A percentile compares a stretch with the other conserved stretches of the same genome.
These are phyloP conservation scores for Eulemur mongoz DNA, from an alignment of 2,797 vertebrate species.

Conservation along the genomic window DNA sequence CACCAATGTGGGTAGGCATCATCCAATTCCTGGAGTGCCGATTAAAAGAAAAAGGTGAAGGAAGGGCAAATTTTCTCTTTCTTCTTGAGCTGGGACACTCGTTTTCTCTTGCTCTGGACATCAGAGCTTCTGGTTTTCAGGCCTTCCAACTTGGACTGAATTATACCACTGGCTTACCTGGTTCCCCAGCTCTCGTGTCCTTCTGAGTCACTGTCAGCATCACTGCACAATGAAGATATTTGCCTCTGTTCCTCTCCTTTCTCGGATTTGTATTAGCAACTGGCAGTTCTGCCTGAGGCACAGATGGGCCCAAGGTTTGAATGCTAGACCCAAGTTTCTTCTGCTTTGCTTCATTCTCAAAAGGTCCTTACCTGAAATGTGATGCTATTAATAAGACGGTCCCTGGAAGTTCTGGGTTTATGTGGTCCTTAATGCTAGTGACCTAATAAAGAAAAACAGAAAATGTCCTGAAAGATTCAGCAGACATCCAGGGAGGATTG, in stretches of 20 bases:
- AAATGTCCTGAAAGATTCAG: neutral
- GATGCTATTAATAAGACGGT: neutral
- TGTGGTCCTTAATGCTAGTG: neutral
- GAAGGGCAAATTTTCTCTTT: neutral
- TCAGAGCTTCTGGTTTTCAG: neutral
- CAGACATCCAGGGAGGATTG: neutral
- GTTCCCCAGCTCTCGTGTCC: neutral
- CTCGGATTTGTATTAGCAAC: neutral
- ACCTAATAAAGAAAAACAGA: neutral
- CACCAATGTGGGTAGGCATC: neutral
- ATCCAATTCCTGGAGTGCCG: neutral
- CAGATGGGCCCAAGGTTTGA: neutral
- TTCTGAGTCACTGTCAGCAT: neutral
- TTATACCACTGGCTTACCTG: neutral
- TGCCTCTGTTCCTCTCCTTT: neutral
- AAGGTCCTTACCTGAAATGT: neutral
- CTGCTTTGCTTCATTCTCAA: neutral
- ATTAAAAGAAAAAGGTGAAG: neutral
- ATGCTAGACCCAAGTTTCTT: neutral
- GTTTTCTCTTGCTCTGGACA: neutral
- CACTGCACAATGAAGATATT: neutral
- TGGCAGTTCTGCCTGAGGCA: neutral
- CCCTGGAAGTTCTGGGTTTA: neutral
- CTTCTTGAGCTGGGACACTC: neutral
- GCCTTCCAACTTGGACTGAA: neutral